Percentiles rank a stretch among this genome's conserved stretches.
Evolutionary conservation across 1,140 invertebrate genomes (phyloP).

Genomic region (Lepidostoma basale): DNA sequence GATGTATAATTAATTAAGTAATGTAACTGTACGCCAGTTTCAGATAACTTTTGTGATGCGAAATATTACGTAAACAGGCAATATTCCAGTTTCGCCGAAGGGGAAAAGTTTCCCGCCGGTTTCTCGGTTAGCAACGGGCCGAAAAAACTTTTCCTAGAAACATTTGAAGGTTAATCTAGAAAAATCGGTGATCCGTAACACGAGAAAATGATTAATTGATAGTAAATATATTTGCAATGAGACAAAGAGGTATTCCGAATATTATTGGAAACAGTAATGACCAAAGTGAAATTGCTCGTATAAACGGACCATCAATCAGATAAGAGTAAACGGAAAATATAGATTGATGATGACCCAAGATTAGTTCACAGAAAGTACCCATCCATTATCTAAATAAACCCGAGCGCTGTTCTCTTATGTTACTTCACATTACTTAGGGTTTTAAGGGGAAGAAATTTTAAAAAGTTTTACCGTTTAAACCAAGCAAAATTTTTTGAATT

Average conservation of each 20-base stretch:
- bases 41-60: too few relatives aligned
- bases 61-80: too few relatives aligned
- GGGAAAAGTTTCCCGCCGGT: background rate
- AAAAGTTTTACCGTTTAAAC: too few relatives aligned
- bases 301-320: slow-evolving; percentile 14
- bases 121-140: background rate
- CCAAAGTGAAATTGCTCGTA: slow-evolving; percentile 11
- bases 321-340: background rate
- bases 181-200: background rate
- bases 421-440: too few relatives aligned
- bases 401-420: too few relatives aligned
- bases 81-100: too few relatives aligned
- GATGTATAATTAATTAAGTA: too few relatives aligned
- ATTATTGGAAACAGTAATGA: background rate
- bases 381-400: too few relatives aligned
- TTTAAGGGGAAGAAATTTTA: too few relatives aligned
- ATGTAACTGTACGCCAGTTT: too few relatives aligned
- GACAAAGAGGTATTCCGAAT: background rate
- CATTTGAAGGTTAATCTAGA: background rate
- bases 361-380: too few relatives aligned
- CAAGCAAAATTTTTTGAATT: too few relatives aligned
- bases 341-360: background rate
- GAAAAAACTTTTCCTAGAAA: background rate
- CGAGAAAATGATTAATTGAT: slow-evolving; percentile 7
- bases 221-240: slow-evolving; percentile 8